Evolutionary conservation across 2,888 invertebrate species (phyloP).

Genomic region (Protonemura montana): DNA sequence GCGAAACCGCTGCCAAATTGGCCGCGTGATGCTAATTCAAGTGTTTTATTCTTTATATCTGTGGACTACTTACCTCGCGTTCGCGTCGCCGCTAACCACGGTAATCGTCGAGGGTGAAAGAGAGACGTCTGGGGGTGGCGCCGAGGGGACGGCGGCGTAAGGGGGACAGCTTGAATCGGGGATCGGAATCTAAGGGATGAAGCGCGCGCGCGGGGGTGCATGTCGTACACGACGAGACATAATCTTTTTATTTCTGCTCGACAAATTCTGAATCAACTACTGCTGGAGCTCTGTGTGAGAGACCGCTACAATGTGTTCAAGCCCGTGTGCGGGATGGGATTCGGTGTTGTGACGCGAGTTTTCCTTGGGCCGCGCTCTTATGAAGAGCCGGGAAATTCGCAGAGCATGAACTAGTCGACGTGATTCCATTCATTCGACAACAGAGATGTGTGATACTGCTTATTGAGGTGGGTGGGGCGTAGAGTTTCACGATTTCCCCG

Average conservation of each 20-base stretch:
- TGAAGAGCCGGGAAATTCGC: neutral
- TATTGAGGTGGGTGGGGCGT: neutral
- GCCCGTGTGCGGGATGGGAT: slow-evolving; percentile 36
- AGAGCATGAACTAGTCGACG: slow-evolving; percentile 20
- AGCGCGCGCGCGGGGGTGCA: slow-evolving; percentile 9
- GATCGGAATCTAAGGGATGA: neutral
- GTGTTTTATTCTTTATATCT: slow-evolving; percentile 29
- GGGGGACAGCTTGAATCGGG: neutral
- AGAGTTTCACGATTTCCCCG: no score
- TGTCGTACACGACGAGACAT: slow-evolving; percentile 18
- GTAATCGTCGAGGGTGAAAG: slow-evolving; percentile 28
- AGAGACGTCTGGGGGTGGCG: slow-evolving; percentile 17
- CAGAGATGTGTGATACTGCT: slow-evolving; percentile 23
- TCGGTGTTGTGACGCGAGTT: slow-evolving; percentile 21
- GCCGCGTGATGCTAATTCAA: slow-evolving; percentile 5
- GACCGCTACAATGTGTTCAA: slow-evolving; percentile 42
- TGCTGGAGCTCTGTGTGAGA: slow-evolving; percentile 42
- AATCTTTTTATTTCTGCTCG: slow-evolving; percentile 46
- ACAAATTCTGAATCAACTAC: slow-evolving; percentile 34
- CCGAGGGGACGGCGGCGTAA: neutral
- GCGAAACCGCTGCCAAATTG: neutral
- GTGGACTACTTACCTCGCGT: slow-evolving; percentile 41
- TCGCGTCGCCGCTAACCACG: slow-evolving; percentile 7
- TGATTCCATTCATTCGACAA: slow-evolving; percentile 22
- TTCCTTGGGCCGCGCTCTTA: neutral